A percentile compares a stretch with the other conserved stretches of the same genome.
Evolutionary conservation across 2,797 vertebrate species (phyloP).

Genomic region (Scomberomorus guttatus): DNA sequence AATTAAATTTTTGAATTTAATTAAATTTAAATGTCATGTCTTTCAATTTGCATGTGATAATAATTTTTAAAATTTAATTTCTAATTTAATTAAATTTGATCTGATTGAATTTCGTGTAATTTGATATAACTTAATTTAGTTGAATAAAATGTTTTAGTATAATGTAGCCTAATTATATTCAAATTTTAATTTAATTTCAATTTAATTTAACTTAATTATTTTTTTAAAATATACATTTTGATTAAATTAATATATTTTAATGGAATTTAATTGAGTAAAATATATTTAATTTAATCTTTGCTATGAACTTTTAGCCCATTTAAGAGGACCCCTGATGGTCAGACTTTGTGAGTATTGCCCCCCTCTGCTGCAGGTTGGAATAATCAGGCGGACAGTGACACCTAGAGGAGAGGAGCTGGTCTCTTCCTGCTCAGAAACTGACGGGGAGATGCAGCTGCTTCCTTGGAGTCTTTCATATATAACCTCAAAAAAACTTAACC

Average conservation of each 20-base stretch:
- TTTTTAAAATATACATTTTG: neutral
- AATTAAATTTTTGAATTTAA: neutral
- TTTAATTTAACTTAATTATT: neutral
- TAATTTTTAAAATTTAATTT: neutral
- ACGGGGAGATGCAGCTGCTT: neutral
- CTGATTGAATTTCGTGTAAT: too few relatives aligned
- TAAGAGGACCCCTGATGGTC: neutral
- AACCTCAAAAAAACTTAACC: neutral
- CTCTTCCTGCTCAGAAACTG: neutral
- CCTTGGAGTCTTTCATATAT: neutral
- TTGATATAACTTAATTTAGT: neutral
- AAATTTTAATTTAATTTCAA: neutral
- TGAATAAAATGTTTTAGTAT: neutral
- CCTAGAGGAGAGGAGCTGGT: slow-evolving; percentile 56
- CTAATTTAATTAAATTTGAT: neutral
- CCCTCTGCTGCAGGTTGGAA: slow-evolving; percentile 5
- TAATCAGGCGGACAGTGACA: slow-evolving; percentile 72
- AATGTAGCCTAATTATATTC: neutral
- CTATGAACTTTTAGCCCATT: neutral
- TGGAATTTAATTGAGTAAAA: neutral
- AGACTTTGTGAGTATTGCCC: neutral
- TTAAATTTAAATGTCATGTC: neutral
- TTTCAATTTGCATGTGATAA: neutral
- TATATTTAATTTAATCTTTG: neutral
- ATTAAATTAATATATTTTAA: too few relatives aligned